These are phyloP conservation scores for Heliornis fulica DNA, from an alignment of 2,113 vertebrate genomes.

Conservation along the genomic window DNA sequence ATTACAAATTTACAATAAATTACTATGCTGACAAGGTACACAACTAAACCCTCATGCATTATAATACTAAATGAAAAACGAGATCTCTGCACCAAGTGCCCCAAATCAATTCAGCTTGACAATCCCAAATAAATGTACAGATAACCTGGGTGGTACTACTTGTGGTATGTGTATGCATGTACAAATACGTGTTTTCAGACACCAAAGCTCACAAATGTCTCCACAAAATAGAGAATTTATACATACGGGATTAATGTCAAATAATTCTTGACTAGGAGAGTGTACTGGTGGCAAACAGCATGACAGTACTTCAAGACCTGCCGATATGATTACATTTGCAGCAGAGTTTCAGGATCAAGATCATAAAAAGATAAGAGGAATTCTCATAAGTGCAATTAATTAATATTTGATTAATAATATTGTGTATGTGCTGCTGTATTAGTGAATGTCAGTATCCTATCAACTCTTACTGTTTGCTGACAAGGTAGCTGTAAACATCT, in stretches of 20 bases:
- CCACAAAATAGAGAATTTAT: background rate
- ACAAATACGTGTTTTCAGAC: background rate
- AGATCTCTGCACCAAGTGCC: background rate
- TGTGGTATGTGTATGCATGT: background rate
- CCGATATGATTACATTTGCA: background rate
- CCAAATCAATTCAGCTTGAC: background rate
- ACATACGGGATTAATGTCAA: background rate
- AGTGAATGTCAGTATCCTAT: background rate
- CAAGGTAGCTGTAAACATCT: background rate
- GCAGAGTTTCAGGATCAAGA: background rate
- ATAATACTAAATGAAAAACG: background rate
- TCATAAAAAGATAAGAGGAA: background rate
- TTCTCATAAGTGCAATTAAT: background rate
- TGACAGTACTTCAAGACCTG: background rate
- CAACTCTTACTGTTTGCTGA: background rate
- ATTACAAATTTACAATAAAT: background rate
- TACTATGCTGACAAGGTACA: background rate
- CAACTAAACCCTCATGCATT: background rate
- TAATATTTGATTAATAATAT: background rate
- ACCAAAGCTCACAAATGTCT: background rate
- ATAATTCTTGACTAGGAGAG: background rate
- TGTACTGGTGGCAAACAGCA: background rate
- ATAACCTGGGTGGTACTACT: background rate
- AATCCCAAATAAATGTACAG: background rate
- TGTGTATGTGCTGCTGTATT: background rate